Conservation (phyloP, 2,888 invertebrate species). For the Thymelicus sylvestris region DNA sequence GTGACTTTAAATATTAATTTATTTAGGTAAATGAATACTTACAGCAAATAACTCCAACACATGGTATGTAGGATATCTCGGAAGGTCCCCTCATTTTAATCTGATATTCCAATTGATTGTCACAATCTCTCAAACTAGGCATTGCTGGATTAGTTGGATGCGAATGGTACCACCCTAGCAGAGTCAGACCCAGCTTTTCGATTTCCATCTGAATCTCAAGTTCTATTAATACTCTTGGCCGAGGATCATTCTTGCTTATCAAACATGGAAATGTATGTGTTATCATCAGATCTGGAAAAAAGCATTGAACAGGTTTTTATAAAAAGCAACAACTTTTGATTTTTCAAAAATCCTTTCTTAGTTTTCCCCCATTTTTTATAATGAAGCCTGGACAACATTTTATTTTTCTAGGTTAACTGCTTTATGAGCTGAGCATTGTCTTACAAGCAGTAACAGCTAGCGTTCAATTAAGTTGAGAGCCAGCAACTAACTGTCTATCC, state of each 20-base stretch:
- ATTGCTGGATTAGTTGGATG: constrained; percentile 95
- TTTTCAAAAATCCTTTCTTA: too few relatives aligned
- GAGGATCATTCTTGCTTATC: constrained; percentile 91
- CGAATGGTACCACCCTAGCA: constrained; percentile 98
- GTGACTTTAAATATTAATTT: too few relatives aligned
- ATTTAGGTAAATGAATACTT: constrained; percentile 68
- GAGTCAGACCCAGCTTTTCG: constrained; percentile 90
- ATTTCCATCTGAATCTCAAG: constrained; percentile 93
- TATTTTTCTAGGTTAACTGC: too few relatives aligned
- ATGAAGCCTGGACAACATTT: too few relatives aligned
- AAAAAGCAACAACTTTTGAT: too few relatives aligned
- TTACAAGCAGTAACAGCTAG: too few relatives aligned
- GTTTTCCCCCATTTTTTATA: too few relatives aligned
- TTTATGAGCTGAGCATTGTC: too few relatives aligned
- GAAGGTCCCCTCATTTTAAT: constrained; percentile 96
- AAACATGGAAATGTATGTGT: constrained; percentile 96
- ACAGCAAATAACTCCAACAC: constrained; percentile 97
- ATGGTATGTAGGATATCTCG: constrained; percentile 96
- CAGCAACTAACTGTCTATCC: too few relatives aligned
- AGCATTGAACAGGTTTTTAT: not conserved
- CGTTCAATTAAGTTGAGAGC: too few relatives aligned
- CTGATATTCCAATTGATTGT: constrained; percentile 97
- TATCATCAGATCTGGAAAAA: constrained; percentile 89
- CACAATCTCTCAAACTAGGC: constrained; percentile 94
- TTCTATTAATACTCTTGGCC: constrained; percentile 91